These are phyloP conservation scores for Myathropa florea DNA, from an alignment of 2,888 invertebrate genomes.

Conservation along the genomic window DNA sequence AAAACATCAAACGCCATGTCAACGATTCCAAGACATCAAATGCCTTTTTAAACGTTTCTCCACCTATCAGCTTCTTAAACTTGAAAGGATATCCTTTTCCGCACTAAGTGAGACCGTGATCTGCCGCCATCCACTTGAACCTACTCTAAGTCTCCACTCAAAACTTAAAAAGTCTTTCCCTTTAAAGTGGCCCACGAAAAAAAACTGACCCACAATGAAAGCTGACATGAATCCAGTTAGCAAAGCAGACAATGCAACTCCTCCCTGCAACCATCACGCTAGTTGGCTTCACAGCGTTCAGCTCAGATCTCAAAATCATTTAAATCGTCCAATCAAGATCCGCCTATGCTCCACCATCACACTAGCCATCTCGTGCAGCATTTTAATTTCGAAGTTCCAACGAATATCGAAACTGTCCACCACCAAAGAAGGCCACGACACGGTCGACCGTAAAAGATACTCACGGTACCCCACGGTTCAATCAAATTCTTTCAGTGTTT, in stretches of 20 bases:
- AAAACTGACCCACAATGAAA: not conserved
- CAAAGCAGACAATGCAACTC: not conserved
- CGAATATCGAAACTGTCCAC: slow-evolving; percentile 22
- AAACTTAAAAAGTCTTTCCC: not conserved
- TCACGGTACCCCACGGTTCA: slow-evolving; percentile 45
- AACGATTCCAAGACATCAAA: no score
- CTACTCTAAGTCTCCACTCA: no score
- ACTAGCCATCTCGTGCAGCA: slow-evolving; percentile 53
- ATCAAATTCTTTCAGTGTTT: slow-evolving; percentile 22
- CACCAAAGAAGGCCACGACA: slow-evolving; percentile 62
- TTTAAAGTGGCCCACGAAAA: not conserved
- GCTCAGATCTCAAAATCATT: slow-evolving; percentile 44
- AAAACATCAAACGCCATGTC: no score
- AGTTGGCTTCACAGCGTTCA: not conserved
- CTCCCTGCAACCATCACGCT: not conserved
- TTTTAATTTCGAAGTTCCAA: slow-evolving; percentile 48
- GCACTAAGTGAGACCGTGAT: no score
- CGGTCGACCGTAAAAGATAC: not conserved
- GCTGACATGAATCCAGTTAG: not conserved
- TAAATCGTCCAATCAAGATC: slow-evolving; percentile 50
- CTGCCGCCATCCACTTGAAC: no score
- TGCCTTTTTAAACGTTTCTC: no score
- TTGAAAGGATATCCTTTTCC: no score
- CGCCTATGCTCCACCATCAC: slow-evolving; percentile 35
- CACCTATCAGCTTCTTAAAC: no score